Percentiles rank a stretch among this genome's conserved stretches.
Conservation (phyloP, 2,888 invertebrate species). For the Carabus problematicus region DNA sequence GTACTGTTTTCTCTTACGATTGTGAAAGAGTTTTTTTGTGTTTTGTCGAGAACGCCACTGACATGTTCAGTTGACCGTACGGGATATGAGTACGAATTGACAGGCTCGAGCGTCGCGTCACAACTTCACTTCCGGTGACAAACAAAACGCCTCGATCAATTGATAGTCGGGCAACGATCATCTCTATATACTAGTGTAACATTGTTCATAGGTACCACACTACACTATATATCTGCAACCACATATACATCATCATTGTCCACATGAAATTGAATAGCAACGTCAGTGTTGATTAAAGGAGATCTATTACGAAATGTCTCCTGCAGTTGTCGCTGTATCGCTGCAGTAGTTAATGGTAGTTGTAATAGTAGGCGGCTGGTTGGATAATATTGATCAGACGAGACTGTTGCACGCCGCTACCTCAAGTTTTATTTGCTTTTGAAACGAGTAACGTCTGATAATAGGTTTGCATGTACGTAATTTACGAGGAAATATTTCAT, state of each 20-base stretch:
- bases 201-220: neutral
- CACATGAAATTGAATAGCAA: slow-evolving; percentile 14
- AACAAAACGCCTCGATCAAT: slow-evolving; percentile 20
- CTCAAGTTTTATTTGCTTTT: too few species aligned
- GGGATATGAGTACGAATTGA: slow-evolving; percentile 27
- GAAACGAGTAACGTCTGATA: too few species aligned
- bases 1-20: neutral
- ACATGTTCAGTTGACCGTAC: slow-evolving; percentile 5
- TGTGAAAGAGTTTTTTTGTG: neutral
- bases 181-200: neutral
- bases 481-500: too few species aligned
- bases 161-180: neutral
- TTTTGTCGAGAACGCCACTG: slow-evolving; percentile 9
- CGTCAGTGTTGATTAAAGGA: slow-evolving; percentile 10
- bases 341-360: too few species aligned
- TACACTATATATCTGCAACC: neutral
- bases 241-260: slow-evolving; percentile 7
- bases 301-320: slow-evolving; percentile 7
- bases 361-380: too few species aligned
- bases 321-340: neutral
- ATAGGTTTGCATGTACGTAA: too few species aligned
- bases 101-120: slow-evolving; percentile 24
- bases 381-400: too few species aligned
- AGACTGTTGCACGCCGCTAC: too few species aligned
- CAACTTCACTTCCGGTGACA: slow-evolving; percentile 31